Evolutionary conservation across 2,113 vertebrate genomes (phyloP).

Genomic region (Puffinus mauretanicus): DNA sequence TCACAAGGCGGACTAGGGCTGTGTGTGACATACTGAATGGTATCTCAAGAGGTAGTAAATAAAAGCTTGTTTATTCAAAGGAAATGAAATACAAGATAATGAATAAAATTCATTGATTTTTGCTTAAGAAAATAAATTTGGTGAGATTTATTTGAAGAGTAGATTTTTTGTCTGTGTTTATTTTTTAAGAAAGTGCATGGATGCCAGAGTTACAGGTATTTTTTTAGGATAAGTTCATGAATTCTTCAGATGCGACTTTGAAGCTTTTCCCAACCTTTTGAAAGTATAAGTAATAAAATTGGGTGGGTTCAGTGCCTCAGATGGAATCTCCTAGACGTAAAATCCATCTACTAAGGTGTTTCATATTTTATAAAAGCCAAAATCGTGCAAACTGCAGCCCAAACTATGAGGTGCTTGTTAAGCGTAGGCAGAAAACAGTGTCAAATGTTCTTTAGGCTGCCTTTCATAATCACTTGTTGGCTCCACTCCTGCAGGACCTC

Average conservation of each 20-base stretch:
- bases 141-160: constrained; percentile 19
- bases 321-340: constrained; percentile 62
- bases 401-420: constrained; percentile 41
- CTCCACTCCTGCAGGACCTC: constrained; percentile 25
- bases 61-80: constrained; percentile 16
- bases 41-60: constrained; percentile 1
- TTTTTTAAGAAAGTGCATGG: not conserved
- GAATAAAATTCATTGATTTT: not conserved
- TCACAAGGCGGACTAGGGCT: not conserved
- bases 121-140: constrained; percentile 5
- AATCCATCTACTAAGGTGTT: constrained; percentile 67
- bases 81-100: constrained; percentile 41
- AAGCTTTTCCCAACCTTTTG: constrained; percentile 64
- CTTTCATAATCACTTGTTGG: constrained; percentile 57
- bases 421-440: constrained; percentile 50
- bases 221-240: constrained; percentile 47
- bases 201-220: constrained; percentile 40
- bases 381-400: constrained; percentile 52
- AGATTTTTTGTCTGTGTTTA: constrained; percentile 5
- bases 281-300: constrained; percentile 64
- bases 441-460: constrained; percentile 52
- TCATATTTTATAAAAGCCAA: constrained; percentile 67
- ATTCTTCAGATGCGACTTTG: constrained; percentile 55
- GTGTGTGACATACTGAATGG: not conserved
- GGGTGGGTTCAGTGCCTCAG: constrained; percentile 53